A percentile compares a stretch with the other conserved stretches of the same genome.
Evolutionary conservation across 2,888 invertebrate genomes (phyloP).

Genomic region (Plebejus anna): DNA sequence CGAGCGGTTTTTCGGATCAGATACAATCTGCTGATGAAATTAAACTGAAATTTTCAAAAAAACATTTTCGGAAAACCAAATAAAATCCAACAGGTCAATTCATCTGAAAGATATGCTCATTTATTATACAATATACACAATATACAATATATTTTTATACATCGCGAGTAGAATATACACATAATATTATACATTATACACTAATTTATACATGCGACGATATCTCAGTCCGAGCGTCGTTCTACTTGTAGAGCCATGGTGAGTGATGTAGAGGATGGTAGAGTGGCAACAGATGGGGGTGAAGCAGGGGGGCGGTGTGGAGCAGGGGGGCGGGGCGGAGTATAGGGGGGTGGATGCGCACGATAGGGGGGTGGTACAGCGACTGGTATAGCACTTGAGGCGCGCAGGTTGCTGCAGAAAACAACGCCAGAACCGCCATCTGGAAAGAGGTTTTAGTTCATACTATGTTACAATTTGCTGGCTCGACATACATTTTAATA

Average conservation of each 20-base stretch:
- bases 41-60: too few species aligned
- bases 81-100: not conserved
- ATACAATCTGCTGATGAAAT: too few species aligned
- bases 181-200: not conserved
- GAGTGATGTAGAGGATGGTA: conserved; percentile 46
- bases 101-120: not conserved
- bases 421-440: conserved; percentile 42
- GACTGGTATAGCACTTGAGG: conserved; percentile 53
- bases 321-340: conserved; percentile 51
- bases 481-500: too few species aligned
- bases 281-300: conserved; percentile 35
- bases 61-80: not conserved
- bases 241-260: conserved; percentile 36
- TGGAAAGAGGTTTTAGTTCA: not conserved
- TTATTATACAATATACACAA: not conserved
- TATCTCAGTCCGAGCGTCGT: not conserved
- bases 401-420: conserved; percentile 46
- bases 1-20: too few species aligned
- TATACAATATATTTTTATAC: not conserved
- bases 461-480: not conserved
- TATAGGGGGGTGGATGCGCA: conserved; percentile 49
- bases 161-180: not conserved
- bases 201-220: not conserved
- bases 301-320: conserved; percentile 39
- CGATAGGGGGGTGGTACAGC: conserved; percentile 46